Evolutionary conservation across 2,888 invertebrate species (phyloP).

Genomic region (Drosophila pullipes): DNA sequence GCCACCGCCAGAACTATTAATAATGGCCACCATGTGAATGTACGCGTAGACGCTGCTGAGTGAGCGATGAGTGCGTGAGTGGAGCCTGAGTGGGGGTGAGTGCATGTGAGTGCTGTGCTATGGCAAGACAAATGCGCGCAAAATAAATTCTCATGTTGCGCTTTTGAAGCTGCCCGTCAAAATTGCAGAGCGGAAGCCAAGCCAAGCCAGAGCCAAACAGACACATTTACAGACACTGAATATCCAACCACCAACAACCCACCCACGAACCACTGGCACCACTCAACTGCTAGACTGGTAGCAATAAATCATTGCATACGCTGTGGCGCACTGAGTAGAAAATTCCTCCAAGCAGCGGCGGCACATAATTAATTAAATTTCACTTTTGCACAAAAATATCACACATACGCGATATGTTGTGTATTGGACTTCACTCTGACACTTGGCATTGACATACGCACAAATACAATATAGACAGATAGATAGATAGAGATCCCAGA

Average conservation of each 20-base stretch:
- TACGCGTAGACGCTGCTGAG: slow-evolving; percentile 21
- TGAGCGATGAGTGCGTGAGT: slow-evolving; percentile 28
- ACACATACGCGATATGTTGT: slow-evolving; percentile 57
- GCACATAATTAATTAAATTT: slow-evolving; percentile 77
- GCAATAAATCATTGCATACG: slow-evolving; percentile 72
- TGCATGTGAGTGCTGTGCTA: slow-evolving; percentile 45
- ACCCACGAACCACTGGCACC: slow-evolving; percentile 7
- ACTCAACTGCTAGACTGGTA: slow-evolving; percentile 23
- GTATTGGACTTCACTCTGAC: slow-evolving; percentile 30
- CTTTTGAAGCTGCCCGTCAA: slow-evolving; percentile 73
- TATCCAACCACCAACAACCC: not conserved
- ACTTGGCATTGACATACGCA: slow-evolving; percentile 75
- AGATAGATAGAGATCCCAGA: slow-evolving; percentile 46
- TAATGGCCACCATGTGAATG: slow-evolving; percentile 57
- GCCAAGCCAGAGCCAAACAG: slow-evolving; percentile 3
- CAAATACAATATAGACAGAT: slow-evolving; percentile 50
- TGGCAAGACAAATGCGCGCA: slow-evolving; percentile 73
- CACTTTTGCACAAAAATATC: slow-evolving; percentile 64
- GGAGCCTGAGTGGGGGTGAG: slow-evolving; percentile 24
- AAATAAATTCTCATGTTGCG: slow-evolving; percentile 80
- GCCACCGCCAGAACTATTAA: slow-evolving; percentile 75
- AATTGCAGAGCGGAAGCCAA: slow-evolving; percentile 60
- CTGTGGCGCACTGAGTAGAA: slow-evolving; percentile 41
- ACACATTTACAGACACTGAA: slow-evolving; percentile 10
- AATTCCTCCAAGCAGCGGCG: slow-evolving; percentile 18